Conservation (phyloP, 2,888 invertebrate species). For the Morpho achilles region DNA sequence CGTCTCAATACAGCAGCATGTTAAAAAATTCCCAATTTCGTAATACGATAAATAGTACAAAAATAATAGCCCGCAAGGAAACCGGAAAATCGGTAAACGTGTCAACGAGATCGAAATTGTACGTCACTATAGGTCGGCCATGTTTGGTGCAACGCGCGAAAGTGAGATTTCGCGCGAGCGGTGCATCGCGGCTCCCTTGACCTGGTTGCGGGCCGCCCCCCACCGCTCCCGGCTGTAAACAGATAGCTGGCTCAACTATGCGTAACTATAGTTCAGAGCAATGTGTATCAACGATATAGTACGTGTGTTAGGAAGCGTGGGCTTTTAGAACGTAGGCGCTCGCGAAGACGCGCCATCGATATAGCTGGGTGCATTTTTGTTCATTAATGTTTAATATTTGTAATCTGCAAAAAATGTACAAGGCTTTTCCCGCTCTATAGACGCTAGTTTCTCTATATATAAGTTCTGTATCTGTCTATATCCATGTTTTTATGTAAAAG, state of each 20-base stretch:
- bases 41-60: not conserved
- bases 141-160: constrained; percentile 74
- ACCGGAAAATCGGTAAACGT: constrained; percentile 44
- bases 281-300: constrained; percentile 3
- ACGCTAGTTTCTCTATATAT: too few relatives aligned
- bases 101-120: constrained; percentile 61
- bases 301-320: not conserved
- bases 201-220: constrained; percentile 53
- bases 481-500: too few relatives aligned
- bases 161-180: constrained; percentile 78
- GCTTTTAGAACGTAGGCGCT: not conserved
- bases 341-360: not conserved
- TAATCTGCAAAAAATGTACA: too few relatives aligned
- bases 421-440: too few relatives aligned
- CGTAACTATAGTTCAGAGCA: constrained; percentile 20
- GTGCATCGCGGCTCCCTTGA: constrained; percentile 78
- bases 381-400: too few relatives aligned
- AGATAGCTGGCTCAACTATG: constrained; percentile 35
- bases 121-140: constrained; percentile 62
- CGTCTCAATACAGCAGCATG: too few relatives aligned
- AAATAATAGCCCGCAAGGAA: constrained; percentile 18
- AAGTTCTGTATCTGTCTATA: too few relatives aligned
- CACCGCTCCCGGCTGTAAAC: constrained; percentile 62
- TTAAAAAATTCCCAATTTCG: not conserved
- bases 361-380: too few relatives aligned